Conservation (phyloP, 2,888 invertebrate species). For the Drosophila yooni region DNA sequence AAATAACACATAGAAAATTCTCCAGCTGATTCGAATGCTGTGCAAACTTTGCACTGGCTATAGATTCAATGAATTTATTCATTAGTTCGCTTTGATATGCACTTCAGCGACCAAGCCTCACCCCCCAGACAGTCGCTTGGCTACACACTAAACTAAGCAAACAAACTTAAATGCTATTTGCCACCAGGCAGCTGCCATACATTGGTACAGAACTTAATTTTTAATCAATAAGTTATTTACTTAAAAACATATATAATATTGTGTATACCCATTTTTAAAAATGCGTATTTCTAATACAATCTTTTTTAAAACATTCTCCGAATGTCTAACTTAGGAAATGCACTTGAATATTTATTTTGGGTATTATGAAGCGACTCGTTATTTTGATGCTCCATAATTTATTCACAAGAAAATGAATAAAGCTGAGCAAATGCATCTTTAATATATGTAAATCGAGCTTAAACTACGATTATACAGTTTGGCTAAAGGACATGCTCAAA, state of each 20-base stretch:
- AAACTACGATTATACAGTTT: background rate
- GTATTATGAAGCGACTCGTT: background rate
- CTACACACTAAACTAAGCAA: slow-evolving; percentile 63
- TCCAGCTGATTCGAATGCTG: slow-evolving; percentile 58
- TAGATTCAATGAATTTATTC: slow-evolving; percentile 77
- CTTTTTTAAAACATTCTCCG: background rate
- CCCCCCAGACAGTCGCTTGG: slow-evolving; percentile 11
- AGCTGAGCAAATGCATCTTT: background rate
- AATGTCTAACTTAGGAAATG: background rate
- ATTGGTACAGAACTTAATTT: slow-evolving; percentile 25
- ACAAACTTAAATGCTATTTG: slow-evolving; percentile 72
- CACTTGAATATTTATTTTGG: background rate
- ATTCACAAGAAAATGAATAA: background rate
- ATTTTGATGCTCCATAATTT: background rate
- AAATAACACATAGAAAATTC: slow-evolving; percentile 27
- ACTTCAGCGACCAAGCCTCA: slow-evolving; percentile 40
- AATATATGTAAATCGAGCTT: background rate
- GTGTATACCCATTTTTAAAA: background rate
- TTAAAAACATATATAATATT: background rate
- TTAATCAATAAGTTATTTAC: background rate
- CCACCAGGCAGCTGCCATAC: slow-evolving; percentile 45
- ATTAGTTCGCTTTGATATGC: slow-evolving; percentile 78
- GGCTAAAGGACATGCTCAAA: background rate
- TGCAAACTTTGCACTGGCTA: slow-evolving; percentile 64
- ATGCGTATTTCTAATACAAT: background rate